Conservation (phyloP, 2,113 vertebrate genomes). For the Passer domesticus region DNA sequence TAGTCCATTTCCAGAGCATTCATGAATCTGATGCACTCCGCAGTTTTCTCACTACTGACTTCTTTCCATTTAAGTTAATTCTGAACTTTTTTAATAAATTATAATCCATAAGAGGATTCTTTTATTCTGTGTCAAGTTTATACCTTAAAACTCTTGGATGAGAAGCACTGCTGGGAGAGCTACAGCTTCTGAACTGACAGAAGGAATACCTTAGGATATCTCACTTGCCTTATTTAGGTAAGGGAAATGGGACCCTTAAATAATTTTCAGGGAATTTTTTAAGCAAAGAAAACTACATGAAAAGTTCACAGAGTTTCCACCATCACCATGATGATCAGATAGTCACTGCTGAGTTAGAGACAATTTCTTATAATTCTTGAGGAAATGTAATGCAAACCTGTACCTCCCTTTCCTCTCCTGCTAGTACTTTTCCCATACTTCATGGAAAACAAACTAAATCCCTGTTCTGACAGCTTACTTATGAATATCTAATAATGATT, state of each 20-base stretch:
- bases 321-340: background rate
- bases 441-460: background rate
- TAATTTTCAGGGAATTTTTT: background rate
- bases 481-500: background rate
- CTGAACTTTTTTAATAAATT: background rate
- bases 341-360: background rate
- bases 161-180: background rate
- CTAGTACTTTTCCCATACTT: background rate
- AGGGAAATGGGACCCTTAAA: background rate
- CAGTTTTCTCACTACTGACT: background rate
- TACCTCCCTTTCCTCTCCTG: background rate
- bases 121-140: background rate
- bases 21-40: background rate
- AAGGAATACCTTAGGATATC: background rate
- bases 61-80: background rate
- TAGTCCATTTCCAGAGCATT: background rate
- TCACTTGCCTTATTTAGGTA: background rate
- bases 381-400: background rate
- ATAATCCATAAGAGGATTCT: background rate
- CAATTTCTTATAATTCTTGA: background rate
- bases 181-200: background rate
- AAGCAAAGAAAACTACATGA: background rate
- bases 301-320: background rate
- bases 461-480: background rate
- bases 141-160: background rate